Base-by-base conservation (phyloP, 2,888 invertebrate genomes). In the Lymantria dispar region DNA sequence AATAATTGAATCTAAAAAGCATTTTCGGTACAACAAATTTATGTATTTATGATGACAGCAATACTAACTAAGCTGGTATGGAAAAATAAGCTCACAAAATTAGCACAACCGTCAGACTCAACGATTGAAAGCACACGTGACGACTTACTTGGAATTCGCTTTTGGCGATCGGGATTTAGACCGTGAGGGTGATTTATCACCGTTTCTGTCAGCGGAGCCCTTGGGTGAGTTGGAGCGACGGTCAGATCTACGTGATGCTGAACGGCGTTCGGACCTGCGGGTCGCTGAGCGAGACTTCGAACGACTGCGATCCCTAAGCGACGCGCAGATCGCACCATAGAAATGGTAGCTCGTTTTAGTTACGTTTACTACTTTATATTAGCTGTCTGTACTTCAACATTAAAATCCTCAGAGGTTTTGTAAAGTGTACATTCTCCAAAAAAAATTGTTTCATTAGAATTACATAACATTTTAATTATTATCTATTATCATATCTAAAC, bases 151-250 rank as follows among this genome's bases (percentile, higher is more conserved):
- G 73, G 81, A 76, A 7, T 68, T 68, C 37, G 76, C 70, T 63
- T 78, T 79, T 69, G 92, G 90, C 59, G 93, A 92, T 51, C 92
- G 86, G 22, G 94, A 93, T 68, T 92, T 92, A 48, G 84, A 82
- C 14, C 85, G 67, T 40, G 84, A 80, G 0, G 68, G 59, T 0
- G 84, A 80, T 46, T 76, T 68, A 59, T 68, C 70, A 7, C 81
- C 83, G 60, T 83, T 83, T 61, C 79, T 71, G 50, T 78, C 58
- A 44, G 70, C 67, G 45, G 22, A 22, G 22, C 67, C 65, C 49
- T 56, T 69, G 39, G 68, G 54, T 13, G 73, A 74, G 33, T 58
- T 68, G 31, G 53, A 50, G 40, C 56, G 52, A 54, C 56, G 77
- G 36, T 58, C 68, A 30, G 53, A 50, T 41, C 56, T 54, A 54